Conservation (phyloP, 2,113 vertebrate genomes). For the Otus sunia region DNA sequence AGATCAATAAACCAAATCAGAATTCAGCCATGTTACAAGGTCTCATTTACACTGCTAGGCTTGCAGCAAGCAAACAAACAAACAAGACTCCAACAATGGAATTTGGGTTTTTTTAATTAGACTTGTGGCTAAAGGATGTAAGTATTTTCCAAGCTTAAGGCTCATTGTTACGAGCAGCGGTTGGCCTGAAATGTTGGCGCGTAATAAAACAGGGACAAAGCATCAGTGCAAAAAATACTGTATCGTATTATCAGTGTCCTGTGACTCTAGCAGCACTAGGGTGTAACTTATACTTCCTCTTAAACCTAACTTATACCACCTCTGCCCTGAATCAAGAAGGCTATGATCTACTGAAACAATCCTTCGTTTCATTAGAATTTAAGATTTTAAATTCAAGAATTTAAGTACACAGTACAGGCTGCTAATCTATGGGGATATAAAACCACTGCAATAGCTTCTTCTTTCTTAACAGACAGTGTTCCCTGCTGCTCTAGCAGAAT, state of each 20-base stretch:
- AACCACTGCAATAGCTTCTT: not conserved
- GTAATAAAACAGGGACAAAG: not conserved
- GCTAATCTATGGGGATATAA: not conserved
- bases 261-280: not conserved
- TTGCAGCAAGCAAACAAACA: slow-evolving; percentile 40
- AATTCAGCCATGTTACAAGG: not conserved
- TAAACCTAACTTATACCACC: not conserved
- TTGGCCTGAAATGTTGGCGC: slow-evolving; percentile 39
- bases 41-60: not conserved
- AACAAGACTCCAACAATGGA: slow-evolving; percentile 7
- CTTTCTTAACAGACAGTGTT: not conserved
- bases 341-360: not conserved
- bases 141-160: slow-evolving; percentile 59
- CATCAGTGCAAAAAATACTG: not conserved
- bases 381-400: not conserved
- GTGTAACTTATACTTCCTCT: not conserved
- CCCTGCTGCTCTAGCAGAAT: not conserved
- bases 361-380: not conserved
- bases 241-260: not conserved
- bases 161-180: slow-evolving; percentile 47
- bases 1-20: not conserved
- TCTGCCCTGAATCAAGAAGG: not conserved
- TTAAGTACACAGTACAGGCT: not conserved
- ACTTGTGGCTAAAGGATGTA: slow-evolving; percentile 32
- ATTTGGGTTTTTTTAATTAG: slow-evolving; percentile 20